Conservation (phyloP, 92 coral and sea anemone species). For the Anthopleura xanthogrammica region DNA sequence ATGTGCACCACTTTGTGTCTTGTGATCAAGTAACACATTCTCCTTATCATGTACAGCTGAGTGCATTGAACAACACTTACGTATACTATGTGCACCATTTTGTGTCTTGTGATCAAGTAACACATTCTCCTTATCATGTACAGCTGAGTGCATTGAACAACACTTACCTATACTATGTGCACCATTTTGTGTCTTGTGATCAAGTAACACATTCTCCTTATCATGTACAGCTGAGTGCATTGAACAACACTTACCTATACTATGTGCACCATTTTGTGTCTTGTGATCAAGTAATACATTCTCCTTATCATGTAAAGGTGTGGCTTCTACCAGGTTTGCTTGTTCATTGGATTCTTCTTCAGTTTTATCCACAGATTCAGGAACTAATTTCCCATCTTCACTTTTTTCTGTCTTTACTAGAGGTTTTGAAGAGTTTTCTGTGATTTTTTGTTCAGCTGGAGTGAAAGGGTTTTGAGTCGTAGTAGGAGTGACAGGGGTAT, state of each 20-base stretch:
- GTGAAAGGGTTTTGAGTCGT: conserved; percentile 1
- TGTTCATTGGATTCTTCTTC: background rate
- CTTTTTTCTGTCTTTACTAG: background rate
- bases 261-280: conserved; percentile 26
- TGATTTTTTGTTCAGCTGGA: conserved; percentile 4
- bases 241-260: background rate
- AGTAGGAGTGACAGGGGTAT: conserved; percentile 9
- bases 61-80: background rate
- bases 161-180: background rate
- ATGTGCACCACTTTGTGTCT: conserved; percentile 22
- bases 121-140: conserved; percentile 20
- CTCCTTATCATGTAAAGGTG: conserved; percentile 12
- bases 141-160: background rate
- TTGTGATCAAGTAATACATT: conserved; percentile 17
- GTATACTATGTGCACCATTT: conserved; percentile 13
- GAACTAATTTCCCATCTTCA: background rate
- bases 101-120: conserved; percentile 23
- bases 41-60: conserved; percentile 10
- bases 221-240: background rate
- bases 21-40: conserved; percentile 10
- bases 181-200: conserved; percentile 24
- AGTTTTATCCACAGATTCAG: background rate
- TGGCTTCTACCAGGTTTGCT: background rate
- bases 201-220: conserved; percentile 14
- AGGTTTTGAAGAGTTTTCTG: background rate